These are phyloP conservation scores for Sisor rabdophorus DNA, from an alignment of 2,113 vertebrate species.

Conservation along the genomic window DNA sequence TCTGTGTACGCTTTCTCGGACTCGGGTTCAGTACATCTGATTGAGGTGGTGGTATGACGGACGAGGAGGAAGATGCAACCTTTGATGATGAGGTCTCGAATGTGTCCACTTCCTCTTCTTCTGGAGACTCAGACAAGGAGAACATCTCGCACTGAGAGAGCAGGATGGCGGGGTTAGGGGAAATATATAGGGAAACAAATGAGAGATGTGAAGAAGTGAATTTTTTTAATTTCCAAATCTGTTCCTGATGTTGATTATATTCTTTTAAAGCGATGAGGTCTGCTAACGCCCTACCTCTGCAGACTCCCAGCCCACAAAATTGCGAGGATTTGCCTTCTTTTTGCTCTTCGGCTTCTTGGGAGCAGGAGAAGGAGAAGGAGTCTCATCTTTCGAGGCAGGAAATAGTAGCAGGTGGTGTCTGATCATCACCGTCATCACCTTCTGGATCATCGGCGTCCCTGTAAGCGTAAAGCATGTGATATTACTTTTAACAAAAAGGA, in stretches of 20 bases:
- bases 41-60: slow-evolving; percentile 33
- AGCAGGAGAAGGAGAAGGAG: slow-evolving; percentile 62
- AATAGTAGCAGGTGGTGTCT: slow-evolving; percentile 83
- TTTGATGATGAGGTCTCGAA: slow-evolving; percentile 45
- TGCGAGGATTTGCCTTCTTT: slow-evolving; percentile 73
- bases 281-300: slow-evolving; percentile 62
- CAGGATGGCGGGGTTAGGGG: not conserved
- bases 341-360: slow-evolving; percentile 62
- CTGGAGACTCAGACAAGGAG: slow-evolving; percentile 65
- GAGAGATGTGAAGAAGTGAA: not conserved
- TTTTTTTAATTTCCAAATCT: not conserved
- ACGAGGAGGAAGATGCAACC: slow-evolving; percentile 25
- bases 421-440: slow-evolving; percentile 93
- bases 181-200: not conserved
- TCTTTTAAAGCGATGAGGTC: not conserved
- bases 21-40: slow-evolving; percentile 61
- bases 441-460: slow-evolving; percentile 93
- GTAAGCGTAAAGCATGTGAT: slow-evolving; percentile 19
- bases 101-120: slow-evolving; percentile 64
- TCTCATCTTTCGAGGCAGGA: slow-evolving; percentile 76
- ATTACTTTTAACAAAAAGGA: not conserved
- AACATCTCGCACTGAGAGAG: slow-evolving; percentile 57
- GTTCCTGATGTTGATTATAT: not conserved
- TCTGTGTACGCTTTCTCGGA: slow-evolving; percentile 89
- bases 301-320: slow-evolving; percentile 90